Evolutionary conservation across 2,797 vertebrate genomes (phyloP).

Genomic region (Melopsittacus undulatus): DNA sequence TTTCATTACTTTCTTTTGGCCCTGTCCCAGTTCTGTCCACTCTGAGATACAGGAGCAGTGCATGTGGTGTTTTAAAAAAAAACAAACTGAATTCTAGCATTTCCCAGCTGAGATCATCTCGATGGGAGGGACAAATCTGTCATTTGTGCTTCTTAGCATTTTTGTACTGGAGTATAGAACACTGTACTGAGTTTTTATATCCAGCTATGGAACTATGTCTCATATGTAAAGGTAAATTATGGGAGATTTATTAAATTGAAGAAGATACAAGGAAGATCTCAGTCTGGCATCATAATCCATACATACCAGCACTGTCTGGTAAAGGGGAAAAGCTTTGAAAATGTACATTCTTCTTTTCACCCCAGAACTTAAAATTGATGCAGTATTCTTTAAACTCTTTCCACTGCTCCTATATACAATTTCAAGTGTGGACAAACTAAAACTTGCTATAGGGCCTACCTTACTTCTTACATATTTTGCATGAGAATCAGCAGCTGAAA

Average conservation of each 20-base stretch:
- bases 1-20: constrained; percentile 25
- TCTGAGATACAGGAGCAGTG: constrained; percentile 52
- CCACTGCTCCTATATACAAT: constrained; percentile 39
- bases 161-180: not conserved
- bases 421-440: constrained; percentile 53
- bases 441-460: not conserved
- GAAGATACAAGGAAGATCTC: not conserved
- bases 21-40: constrained; percentile 33
- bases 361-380: not conserved
- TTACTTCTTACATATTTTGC: not conserved
- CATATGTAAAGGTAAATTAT: not conserved
- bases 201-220: not conserved
- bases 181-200: not conserved
- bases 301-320: not conserved
- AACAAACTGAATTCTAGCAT: not conserved
- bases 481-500: constrained; percentile 32
- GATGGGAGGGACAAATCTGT: not conserved
- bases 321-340: not conserved
- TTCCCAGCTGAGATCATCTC: not conserved
- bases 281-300: not conserved
- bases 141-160: not conserved
- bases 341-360: not conserved
- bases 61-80: not conserved
- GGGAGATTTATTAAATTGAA: not conserved
- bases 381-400: not conserved